Base-by-base conservation (phyloP, 2,113 vertebrate genomes). In the Thamnophis sirtalis region DNA sequence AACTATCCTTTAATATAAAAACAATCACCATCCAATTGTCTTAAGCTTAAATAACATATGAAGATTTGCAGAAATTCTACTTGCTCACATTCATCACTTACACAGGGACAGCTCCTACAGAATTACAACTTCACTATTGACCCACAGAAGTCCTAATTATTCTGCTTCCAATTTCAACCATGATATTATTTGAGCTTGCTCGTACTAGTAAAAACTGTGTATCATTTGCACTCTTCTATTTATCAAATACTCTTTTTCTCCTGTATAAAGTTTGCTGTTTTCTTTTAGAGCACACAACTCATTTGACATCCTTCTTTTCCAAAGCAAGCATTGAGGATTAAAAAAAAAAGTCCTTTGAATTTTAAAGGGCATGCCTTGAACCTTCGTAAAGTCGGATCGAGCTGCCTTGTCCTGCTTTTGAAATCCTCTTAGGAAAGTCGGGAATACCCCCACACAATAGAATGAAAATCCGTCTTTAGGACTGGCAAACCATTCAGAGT, bases 361-460 rank as follows among this genome's bases (percentile, higher is more conserved):
- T 93, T 95, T 96, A 96, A 97, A 73, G 94, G 5, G 49, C 26
- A 90, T 73, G 89, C n/a, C 60, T 28, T 68, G 43, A 93, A 90
- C 91, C 55, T 91, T 86, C 50, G 68, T 92, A 4, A 92, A 95
- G 92, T 95, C 94, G 89, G 68, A 94, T 96, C 94, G 93, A 92
- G 91, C 93, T 93, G 92, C 86, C 94, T 94, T 92, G 92, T 95
- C 96, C 94, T 94, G 93, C 91, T 94, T 97, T 94, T 97, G 97
- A 97, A 98, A 80, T 97, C 94, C 96, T 96, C 97, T 98, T 97
- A 97, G 97, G 94, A 94, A 96, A 97, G 94, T 94, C 97, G 89
- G 90, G 95, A 94, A 97, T 97, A 96, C 92, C 94, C 96, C 49
- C 93, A 95, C 96, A 98, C 97, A 98, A 98, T 98, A 95, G 97